Base-by-base conservation (phyloP, 2,888 invertebrate genomes). In the Sarcophaga caerulescens region DNA sequence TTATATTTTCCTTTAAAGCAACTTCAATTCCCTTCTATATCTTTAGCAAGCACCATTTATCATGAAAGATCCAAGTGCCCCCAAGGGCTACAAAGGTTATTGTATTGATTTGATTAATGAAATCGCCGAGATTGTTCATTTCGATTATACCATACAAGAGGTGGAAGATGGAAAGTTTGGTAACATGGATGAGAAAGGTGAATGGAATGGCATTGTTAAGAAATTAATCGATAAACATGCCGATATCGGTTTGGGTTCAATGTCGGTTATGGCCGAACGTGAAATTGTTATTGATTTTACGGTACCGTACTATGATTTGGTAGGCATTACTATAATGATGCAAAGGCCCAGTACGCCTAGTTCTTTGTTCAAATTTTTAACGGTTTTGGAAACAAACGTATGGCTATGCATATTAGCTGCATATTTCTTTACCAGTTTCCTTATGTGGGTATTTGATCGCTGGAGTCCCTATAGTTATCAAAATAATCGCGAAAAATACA, bases 261-360 rank as follows among this genome's bases (percentile, higher is more conserved):
- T 99, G 91, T 98, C 98, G 0, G 99, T 99, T 0, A 99, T 99
- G 98, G 99, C 99, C 0, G 99, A 99, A 89, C 94, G 99, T 59
- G 99, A 99, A 93, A 98, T 97, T 90, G 98, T 99, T 0, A 98
- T 99, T 2, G 99, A 99, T 93, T 99, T 99, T 92, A 99, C 99
- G 0, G 98, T 99, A 0, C 99, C 99, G 0, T 99, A 98, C 93
- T 99, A 99, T 93, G 99, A 99, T 94, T 94, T 99, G 88, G 99
- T 99, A 0, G 99, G 99, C 0, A 97, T 99, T 76, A 98, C 98
- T 0, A 99, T 99, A 88, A 95, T 99, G 92, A 99, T 99, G 98
- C 96, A 96, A 91, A 95, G 97, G 88, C 97, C 98, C 0, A 96
- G 96, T 89, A 96, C 97, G 0, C 96, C 97, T 44, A 98, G 99